phyloP scores from a whole-genome alignment of 2,797 vertebrate genomes.

The Aselliscus stoliczkanus region DNA sequence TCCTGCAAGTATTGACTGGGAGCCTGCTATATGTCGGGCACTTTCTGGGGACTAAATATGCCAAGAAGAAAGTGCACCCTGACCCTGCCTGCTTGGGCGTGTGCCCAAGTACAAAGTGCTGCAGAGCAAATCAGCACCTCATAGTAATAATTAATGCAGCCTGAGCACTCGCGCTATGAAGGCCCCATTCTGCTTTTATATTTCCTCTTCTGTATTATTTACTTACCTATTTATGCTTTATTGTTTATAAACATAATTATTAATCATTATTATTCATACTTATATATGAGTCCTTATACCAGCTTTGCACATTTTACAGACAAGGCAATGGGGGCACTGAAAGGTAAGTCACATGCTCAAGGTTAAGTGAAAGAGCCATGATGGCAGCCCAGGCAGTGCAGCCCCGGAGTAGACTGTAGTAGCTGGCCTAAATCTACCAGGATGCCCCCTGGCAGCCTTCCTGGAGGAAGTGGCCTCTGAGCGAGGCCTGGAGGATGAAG shows the following conservation, averaged over 20 bases:
- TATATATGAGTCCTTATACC: not conserved
- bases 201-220: not conserved
- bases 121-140: fast-evolving
- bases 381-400: not conserved
- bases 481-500: not conserved
- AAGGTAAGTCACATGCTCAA: not conserved
- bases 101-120: fast-evolving
- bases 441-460: not conserved
- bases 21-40: not conserved
- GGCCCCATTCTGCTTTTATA: not conserved
- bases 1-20: not conserved
- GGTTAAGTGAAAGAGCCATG: not conserved
- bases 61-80: not conserved
- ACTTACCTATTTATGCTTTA: not conserved
- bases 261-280: not conserved
- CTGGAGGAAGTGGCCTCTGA: not conserved
- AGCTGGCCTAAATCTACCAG: not conserved
- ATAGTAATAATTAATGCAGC: fast-evolving
- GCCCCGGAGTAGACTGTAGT: not conserved
- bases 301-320: not conserved
- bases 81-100: fast-evolving
- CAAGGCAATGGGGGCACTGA: not conserved
- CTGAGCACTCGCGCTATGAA: fast-evolving
- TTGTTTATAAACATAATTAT: not conserved
- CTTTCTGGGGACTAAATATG: not conserved